These are phyloP conservation scores for Tarsius wallacei DNA, from an alignment of 2,797 vertebrate genomes.

Conservation along the genomic window DNA sequence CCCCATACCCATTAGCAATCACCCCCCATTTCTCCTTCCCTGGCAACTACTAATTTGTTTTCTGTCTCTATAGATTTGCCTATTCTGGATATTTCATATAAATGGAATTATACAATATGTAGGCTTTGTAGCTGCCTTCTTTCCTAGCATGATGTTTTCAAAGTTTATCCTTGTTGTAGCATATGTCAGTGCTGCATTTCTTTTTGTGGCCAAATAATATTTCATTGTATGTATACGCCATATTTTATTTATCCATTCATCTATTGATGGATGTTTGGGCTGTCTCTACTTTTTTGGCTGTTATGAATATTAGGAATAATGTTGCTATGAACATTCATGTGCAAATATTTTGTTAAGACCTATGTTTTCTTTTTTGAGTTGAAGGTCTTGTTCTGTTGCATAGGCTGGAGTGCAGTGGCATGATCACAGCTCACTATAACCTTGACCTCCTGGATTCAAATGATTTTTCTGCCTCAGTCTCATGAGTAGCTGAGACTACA, in stretches of 20 bases:
- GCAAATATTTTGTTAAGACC: neutral
- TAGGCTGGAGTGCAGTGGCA: too few relatives aligned
- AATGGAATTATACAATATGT: neutral
- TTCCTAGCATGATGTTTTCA: slow-evolving; percentile 25
- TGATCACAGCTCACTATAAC: too few relatives aligned
- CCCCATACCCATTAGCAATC: neutral
- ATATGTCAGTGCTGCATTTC: neutral
- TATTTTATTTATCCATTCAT: slow-evolving; percentile 15
- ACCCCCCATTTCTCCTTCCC: neutral
- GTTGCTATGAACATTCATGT: neutral
- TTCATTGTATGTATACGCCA: neutral
- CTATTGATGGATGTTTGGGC: neutral
- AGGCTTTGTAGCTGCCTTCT: slow-evolving; percentile 43
- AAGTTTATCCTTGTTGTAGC: neutral
- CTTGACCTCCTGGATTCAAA: too few relatives aligned
- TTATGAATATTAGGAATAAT: neutral
- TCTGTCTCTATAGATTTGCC: slow-evolving; percentile 32
- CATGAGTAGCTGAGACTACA: too few relatives aligned
- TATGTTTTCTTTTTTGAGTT: slow-evolving; percentile 48
- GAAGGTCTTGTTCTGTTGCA: too few relatives aligned
- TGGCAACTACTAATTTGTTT: slow-evolving; percentile 19
- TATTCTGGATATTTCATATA: slow-evolving; percentile 8
- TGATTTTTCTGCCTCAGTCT: too few relatives aligned
- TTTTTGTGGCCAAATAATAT: slow-evolving; percentile 71
- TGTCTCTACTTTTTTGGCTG: neutral